A percentile compares a stretch with the other conserved stretches of the same genome.
Evolutionary conservation across 2,797 vertebrate genomes (phyloP).

Genomic region (Morelia viridis): DNA sequence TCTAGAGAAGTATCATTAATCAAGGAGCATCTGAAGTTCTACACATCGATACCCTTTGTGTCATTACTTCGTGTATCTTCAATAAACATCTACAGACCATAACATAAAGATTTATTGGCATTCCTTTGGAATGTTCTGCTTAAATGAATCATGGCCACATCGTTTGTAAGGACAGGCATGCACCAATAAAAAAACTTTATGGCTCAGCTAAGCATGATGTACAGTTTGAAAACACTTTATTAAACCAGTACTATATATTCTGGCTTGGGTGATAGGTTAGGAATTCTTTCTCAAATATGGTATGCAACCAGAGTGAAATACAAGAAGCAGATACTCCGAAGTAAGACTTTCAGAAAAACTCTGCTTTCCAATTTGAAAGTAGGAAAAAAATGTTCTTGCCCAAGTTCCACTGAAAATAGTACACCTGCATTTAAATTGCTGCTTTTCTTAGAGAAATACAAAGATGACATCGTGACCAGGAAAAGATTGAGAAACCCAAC

Average conservation of each 20-base stretch:
- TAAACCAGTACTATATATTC: neutral
- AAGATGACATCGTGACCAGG: neutral
- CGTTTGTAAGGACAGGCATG: neutral
- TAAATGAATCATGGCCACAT: conserved; percentile 12
- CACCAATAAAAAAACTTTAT: conserved; percentile 22
- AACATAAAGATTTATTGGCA: conserved; percentile 10
- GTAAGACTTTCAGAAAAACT: neutral
- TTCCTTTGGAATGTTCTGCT: conserved; percentile 8
- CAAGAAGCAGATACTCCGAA: neutral
- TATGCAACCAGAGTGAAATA: neutral
- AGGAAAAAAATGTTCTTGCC: neutral
- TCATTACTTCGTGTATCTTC: conserved; percentile 11
- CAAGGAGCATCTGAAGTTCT: conserved; percentile 20
- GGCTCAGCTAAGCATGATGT: conserved; percentile 12
- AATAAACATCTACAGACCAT: neutral
- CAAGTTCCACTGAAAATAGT: neutral
- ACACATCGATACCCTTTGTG: conserved; percentile 26
- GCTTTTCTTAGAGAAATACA: neutral
- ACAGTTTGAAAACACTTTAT: neutral
- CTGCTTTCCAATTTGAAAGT: neutral
- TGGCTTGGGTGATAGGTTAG: neutral
- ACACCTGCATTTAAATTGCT: neutral
- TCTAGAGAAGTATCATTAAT: conserved; percentile 9
- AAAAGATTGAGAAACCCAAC: neutral
- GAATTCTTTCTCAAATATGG: neutral